Base-by-base conservation (phyloP, 2,888 invertebrate genomes). In the Acrobasis consociella region DNA sequence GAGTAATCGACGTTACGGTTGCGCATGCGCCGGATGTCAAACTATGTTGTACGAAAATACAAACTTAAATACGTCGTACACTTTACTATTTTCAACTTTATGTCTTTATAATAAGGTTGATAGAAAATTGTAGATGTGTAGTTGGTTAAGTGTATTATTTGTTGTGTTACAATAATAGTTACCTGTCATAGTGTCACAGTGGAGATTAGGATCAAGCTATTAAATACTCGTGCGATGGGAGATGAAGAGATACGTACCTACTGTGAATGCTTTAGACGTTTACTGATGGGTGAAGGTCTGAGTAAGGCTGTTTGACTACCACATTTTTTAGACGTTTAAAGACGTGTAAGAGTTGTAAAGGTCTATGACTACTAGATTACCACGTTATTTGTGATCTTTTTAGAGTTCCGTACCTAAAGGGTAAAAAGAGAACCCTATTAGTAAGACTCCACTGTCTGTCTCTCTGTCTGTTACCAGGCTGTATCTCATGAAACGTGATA, bases 141-240 rank as follows among this genome's bases (percentile, higher is more conserved):
- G 68, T 70, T n/a, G n/a, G n/a, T n/a, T n/a, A n/a, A 76, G 77
- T 65, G 72, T 78, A 79, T 77, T 82, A 79, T 62, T 46, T 62
- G 52, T 52, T 76, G 67, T 76, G 72, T 83, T 81, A 83, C 87
- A 87, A 87, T 87, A 87, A 88, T 86, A 86, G 88, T 85, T 82
- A 88, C 83, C 85, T 89, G 90, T 89, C 90, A 89, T 81, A 85
- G 84, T 88, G 88, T 87, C 86, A 88, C 88, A 87, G 82, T 83
- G 77, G 72, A 86, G 87, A 88, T 88, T 78, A 77, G 76, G 77
- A 89, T 87, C 87, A 71, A 76, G 78, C 82, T 83, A 87, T 89
- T 88, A 87, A 84, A 85, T 79, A 80, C 72, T 76, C 76, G 81
- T 80, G 80, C 74, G 89, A 88, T 87, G 83, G 81, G 76, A 76